Evolutionary conservation across 1,140 invertebrate species (phyloP).

Genomic region (Lepidostoma basale): DNA sequence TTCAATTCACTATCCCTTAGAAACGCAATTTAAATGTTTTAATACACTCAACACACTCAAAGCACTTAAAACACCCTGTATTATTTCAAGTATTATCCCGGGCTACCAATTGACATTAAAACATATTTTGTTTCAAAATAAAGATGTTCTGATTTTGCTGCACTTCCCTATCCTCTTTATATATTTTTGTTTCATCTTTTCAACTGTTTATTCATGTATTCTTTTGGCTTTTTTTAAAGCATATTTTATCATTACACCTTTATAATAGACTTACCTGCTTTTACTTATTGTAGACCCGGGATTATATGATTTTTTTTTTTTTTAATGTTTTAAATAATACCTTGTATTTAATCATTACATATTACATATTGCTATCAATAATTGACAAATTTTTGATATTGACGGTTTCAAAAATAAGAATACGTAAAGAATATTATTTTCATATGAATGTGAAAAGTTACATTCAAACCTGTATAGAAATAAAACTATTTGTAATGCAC

Average conservation of each 20-base stretch:
- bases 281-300: conserved; percentile 12
- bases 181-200: neutral
- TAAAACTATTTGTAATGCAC: too few species aligned
- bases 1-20: too few species aligned
- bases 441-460: too few species aligned
- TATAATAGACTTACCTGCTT: neutral
- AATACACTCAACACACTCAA: too few species aligned
- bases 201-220: neutral
- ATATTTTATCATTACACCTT: neutral
- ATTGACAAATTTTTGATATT: neutral
- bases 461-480: too few species aligned
- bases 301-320: neutral
- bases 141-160: conserved; percentile 26
- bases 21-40: too few species aligned
- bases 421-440: too few species aligned
- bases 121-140: neutral
- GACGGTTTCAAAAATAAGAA: too few species aligned
- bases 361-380: neutral
- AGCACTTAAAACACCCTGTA: too few species aligned
- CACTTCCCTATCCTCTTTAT: conserved; percentile 6
- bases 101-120: neutral
- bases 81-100: neutral
- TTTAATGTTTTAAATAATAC: neutral
- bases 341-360: neutral
- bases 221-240: neutral